These are phyloP conservation scores for Orchesellides sinensis DNA, from an alignment of 2,888 invertebrate species.

Conservation along the genomic window DNA sequence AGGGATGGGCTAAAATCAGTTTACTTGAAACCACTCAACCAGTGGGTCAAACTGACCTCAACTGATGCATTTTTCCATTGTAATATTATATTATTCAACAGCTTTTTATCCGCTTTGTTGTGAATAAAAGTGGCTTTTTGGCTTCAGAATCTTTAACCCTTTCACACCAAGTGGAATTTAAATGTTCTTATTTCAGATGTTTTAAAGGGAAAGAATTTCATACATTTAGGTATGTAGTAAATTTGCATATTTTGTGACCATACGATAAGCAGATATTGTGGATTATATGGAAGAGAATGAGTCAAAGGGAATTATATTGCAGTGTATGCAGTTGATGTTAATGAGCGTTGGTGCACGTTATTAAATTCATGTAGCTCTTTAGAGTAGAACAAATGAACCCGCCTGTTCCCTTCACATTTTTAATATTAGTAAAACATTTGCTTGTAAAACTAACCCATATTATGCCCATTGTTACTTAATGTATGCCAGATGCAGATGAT, in stretches of 20 bases:
- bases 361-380: conserved; percentile 25
- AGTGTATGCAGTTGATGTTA: conserved; percentile 15
- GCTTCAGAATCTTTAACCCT: conserved; percentile 6
- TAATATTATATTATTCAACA: conserved; percentile 34
- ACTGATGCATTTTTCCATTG: conserved; percentile 47
- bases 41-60: conserved; percentile 60
- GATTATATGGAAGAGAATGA: conserved; percentile 37
- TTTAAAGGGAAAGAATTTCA: conserved; percentile 37
- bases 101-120: conserved; percentile 10
- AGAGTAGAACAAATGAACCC: conserved; percentile 57
- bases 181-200: too few species aligned
- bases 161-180: conserved; percentile 54
- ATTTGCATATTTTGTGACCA: conserved; percentile 45
- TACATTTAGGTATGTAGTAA: conserved; percentile 31
- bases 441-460: conserved; percentile 40
- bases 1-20: conserved; percentile 53
- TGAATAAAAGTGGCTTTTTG: conserved; percentile 25
- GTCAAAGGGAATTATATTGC: background rate
- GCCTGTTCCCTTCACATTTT: conserved; percentile 49
- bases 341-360: conserved; percentile 4
- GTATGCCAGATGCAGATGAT: conserved; percentile 13
- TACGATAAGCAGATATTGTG: conserved; percentile 45
- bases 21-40: conserved; percentile 57
- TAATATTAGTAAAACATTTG: conserved; percentile 1
- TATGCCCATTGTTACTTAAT: conserved; percentile 7